Percentiles rank a stretch among this genome's conserved stretches.
These are phyloP conservation scores for Halcyon chelicuti DNA, from an alignment of 2,797 vertebrate genomes.

Conservation along the genomic window DNA sequence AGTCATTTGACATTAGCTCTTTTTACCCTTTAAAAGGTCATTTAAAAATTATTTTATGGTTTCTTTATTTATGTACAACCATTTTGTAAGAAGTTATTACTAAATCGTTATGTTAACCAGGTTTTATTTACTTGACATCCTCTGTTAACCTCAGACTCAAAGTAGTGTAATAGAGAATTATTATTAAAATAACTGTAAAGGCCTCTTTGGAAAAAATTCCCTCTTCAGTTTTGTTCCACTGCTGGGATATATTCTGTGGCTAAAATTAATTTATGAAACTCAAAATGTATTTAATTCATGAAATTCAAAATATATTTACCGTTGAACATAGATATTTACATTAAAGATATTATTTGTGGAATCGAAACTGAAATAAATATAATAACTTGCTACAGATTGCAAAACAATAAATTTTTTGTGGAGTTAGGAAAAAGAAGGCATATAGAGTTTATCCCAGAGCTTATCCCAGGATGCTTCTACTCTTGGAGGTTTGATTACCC, in stretches of 20 bases:
- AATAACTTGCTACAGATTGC: not conserved
- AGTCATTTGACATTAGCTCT: not conserved
- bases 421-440: not conserved
- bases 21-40: fast-evolving
- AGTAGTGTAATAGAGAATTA: not conserved
- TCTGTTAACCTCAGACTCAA: not conserved
- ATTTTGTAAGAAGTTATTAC: not conserved
- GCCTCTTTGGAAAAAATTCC: not conserved
- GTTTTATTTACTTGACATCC: not conserved
- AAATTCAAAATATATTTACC: not conserved
- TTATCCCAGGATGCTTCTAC: not conserved
- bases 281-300: not conserved
- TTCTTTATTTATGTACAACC: not conserved
- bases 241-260: not conserved
- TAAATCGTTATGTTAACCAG: not conserved
- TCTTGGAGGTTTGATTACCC: not conserved
- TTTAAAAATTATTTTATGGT: not conserved
- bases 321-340: not conserved
- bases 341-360: not conserved
- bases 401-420: not conserved
- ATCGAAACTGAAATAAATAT: not conserved
- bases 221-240: not conserved
- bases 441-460: not conserved
- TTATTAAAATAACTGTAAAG: not conserved
- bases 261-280: not conserved